Conservation (phyloP, 1,140 invertebrate genomes). For the Pentalonia nigronervosa region DNA sequence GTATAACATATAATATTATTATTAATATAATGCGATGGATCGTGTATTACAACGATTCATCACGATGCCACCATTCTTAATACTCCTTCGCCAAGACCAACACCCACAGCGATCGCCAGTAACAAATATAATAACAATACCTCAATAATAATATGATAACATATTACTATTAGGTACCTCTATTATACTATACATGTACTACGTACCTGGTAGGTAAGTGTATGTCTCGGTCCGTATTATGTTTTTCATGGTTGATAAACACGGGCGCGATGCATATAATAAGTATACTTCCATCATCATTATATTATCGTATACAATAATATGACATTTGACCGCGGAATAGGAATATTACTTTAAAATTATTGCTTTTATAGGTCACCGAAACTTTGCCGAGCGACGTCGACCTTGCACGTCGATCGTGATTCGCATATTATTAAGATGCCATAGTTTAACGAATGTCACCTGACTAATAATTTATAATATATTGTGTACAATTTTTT, state of each 20-base stretch:
- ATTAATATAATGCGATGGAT: neutral
- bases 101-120: neutral
- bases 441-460: neutral
- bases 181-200: neutral
- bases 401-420: neutral
- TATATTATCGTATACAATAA: neutral
- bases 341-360: neutral
- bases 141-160: no score
- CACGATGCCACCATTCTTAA: neutral
- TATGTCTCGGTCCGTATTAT: neutral
- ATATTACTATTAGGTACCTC: neutral
- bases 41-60: neutral
- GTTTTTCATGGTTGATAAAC: slow-evolving; percentile 29
- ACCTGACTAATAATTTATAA: neutral
- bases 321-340: neutral
- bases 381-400: neutral
- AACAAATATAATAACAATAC: neutral
- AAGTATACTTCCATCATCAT: neutral
- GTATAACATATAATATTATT: neutral
- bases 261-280: neutral
- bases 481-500: neutral
- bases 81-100: neutral
- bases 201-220: no score
- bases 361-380: slow-evolving; percentile 16
- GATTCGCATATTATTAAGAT: neutral